Percentiles rank a stretch among this genome's conserved stretches.
These are phyloP conservation scores for Carassius auratus DNA, from an alignment of 2,113 vertebrate species.

Conservation along the genomic window DNA sequence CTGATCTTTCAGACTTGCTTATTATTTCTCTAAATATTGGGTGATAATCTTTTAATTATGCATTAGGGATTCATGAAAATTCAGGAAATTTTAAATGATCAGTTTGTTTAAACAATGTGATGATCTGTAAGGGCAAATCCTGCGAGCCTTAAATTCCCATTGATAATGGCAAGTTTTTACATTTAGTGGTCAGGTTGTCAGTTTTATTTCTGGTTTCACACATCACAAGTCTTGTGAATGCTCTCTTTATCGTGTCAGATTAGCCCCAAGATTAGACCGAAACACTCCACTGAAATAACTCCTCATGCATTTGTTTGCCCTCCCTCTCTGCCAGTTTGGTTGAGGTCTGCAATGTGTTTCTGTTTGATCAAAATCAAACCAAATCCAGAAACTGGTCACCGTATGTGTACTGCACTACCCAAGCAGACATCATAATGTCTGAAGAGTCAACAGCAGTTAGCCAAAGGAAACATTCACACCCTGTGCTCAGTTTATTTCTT, in stretches of 20 bases:
- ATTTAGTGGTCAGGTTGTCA: background rate
- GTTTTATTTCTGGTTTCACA: background rate
- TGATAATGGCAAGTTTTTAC: background rate
- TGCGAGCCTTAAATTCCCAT: background rate
- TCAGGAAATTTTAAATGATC: background rate
- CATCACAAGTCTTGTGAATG: conserved; percentile 7
- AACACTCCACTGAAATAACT: background rate
- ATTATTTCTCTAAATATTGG: background rate
- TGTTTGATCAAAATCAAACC: background rate
- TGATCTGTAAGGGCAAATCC: background rate
- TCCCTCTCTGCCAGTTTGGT: background rate
- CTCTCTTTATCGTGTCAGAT: background rate
- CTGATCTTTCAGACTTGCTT: background rate
- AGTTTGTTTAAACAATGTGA: background rate
- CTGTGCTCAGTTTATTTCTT: background rate
- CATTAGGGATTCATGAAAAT: background rate
- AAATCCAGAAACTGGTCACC: background rate
- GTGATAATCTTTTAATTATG: background rate
- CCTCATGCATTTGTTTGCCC: background rate
- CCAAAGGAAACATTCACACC: background rate
- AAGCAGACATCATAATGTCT: conserved; percentile 18
- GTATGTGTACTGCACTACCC: background rate
- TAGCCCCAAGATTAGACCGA: background rate
- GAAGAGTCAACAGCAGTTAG: background rate
- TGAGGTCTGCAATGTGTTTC: conserved; percentile 7